Evolutionary conservation across 1,140 invertebrate species (phyloP).

Genomic region (Telenomus remus): DNA sequence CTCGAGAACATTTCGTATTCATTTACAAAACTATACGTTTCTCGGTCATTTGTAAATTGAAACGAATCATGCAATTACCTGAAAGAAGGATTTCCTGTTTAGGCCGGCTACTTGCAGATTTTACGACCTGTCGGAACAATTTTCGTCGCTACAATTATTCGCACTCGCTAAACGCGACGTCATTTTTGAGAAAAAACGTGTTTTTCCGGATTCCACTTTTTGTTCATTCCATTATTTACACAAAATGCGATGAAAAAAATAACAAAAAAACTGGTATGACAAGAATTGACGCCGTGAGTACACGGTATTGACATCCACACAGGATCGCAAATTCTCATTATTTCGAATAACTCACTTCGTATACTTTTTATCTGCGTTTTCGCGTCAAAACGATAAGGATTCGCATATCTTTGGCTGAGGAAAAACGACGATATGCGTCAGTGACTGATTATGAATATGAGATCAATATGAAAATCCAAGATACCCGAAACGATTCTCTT

Average conservation of each 20-base stretch:
- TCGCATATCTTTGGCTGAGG: constrained; percentile 18
- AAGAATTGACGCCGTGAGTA: neutral
- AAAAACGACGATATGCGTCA: constrained; percentile 26
- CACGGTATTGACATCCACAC: too few species aligned
- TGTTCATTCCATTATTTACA: neutral
- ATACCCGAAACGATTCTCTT: too few species aligned
- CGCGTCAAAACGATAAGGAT: constrained; percentile 28
- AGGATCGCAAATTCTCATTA: too few species aligned
- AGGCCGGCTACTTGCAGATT: constrained; percentile 62
- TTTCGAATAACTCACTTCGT: too few species aligned
- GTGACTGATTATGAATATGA: neutral
- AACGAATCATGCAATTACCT: constrained; percentile 73
- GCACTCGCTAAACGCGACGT: constrained; percentile 15
- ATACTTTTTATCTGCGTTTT: constrained; percentile 22
- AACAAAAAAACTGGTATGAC: neutral
- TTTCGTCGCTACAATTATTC: constrained; percentile 52
- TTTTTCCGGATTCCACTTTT: neutral
- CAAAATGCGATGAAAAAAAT: neutral
- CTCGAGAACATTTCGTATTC: too few species aligned
- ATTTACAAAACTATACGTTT: constrained; percentile 66
- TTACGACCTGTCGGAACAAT: constrained; percentile 41
- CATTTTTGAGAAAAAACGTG: constrained; percentile 6
- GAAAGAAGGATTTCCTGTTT: constrained; percentile 76
- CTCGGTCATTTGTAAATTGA: constrained; percentile 67
- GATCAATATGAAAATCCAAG: neutral